Conservation (phyloP, 2,113 vertebrate genomes). For the Austrofundulus limnaeus region DNA sequence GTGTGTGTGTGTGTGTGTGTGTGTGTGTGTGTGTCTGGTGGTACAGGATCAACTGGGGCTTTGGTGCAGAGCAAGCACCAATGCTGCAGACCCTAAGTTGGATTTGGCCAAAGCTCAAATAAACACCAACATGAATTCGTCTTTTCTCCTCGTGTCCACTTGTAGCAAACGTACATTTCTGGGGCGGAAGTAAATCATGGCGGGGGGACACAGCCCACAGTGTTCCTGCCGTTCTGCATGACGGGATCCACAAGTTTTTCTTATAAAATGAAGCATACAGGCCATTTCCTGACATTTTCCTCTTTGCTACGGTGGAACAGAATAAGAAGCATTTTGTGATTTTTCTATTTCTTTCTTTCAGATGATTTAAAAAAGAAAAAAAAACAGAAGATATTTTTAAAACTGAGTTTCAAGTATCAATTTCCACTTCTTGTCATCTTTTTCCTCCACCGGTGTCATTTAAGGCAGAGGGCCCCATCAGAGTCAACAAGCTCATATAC, state of each 20-base stretch:
- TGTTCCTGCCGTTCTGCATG: constrained; percentile 60
- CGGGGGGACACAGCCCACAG: constrained; percentile 69
- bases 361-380: too few species aligned
- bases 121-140: constrained; percentile 82
- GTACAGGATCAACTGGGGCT: constrained; percentile 72
- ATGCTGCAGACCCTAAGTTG: constrained; percentile 51
- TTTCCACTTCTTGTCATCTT: neutral
- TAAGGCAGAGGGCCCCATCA: constrained; percentile 41
- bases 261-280: constrained; percentile 35
- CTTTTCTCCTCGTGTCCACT: constrained; percentile 78
- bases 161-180: constrained; percentile 77
- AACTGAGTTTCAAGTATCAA: neutral
- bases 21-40: constrained; percentile 61
- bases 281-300: constrained; percentile 16
- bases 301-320: constrained; percentile 7
- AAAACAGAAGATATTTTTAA: too few species aligned
- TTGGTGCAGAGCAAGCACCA: constrained; percentile 46
- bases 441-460: constrained; percentile 36
- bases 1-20: constrained; percentile 30
- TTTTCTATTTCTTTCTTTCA: neutral
- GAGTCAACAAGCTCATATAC: constrained; percentile 51
- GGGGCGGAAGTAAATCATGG: constrained; percentile 70
- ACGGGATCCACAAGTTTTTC: constrained; percentile 28
- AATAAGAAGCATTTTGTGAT: constrained; percentile 1
- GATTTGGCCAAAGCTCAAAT: constrained; percentile 77